Conservation (phyloP, 2,888 invertebrate genomes). For the Hartigia nigra region DNA sequence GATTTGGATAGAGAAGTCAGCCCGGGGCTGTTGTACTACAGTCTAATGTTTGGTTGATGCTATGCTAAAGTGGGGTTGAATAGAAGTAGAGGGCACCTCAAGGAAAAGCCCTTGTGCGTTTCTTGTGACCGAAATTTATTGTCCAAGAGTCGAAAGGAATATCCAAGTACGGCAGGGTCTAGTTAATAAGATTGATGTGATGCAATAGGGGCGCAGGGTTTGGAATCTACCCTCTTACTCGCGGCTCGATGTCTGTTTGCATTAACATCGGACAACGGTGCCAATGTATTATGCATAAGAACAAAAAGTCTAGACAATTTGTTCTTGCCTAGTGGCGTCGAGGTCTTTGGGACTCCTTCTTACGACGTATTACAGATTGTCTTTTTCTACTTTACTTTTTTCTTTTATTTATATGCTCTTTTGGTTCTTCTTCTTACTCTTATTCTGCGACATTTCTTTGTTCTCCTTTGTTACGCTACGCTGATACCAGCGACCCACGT, state of each 20-base stretch:
- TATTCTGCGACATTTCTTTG: too few species aligned
- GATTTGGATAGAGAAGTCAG: conserved; percentile 6
- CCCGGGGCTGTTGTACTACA: not conserved
- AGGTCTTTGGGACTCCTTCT: conserved; percentile 22
- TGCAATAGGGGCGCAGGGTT: conserved; percentile 6
- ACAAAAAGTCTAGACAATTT: conserved; percentile 46
- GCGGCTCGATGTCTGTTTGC: conserved; percentile 48
- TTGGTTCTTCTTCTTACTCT: not conserved
- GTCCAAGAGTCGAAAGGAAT: conserved; percentile 33
- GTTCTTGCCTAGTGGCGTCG: conserved; percentile 34
- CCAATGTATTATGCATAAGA: conserved; percentile 56
- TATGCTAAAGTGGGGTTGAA: not conserved
- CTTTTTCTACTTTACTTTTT: conserved; percentile 14
- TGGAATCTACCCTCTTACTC: not conserved
- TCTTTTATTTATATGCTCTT: not conserved
- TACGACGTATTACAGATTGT: conserved; percentile 11
- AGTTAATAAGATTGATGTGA: conserved; percentile 53
- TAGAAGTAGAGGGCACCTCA: not conserved
- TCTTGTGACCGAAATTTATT: conserved; percentile 35
- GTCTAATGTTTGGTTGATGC: not conserved
- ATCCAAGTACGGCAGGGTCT: conserved; percentile 32
- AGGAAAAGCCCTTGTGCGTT: not conserved
- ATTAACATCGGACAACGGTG: conserved; percentile 47
- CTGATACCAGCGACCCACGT: not conserved
- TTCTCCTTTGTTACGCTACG: too few species aligned